Evolutionary conservation across 1,140 invertebrate species (phyloP).

Genomic region (Lepidostoma basale): DNA sequence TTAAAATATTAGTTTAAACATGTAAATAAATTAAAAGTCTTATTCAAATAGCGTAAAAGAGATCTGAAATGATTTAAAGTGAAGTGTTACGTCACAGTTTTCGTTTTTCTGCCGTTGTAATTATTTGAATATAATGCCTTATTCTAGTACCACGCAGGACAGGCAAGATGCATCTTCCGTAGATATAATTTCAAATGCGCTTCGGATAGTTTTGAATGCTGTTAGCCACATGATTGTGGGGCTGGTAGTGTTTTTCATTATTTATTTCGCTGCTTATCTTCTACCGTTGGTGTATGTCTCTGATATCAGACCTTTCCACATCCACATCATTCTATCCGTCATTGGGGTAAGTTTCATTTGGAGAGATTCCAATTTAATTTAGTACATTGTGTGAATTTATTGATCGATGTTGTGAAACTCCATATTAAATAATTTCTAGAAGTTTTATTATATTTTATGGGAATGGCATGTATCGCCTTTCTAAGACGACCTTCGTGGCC

Average conservation of each 20-base stretch:
- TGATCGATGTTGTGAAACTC: background rate
- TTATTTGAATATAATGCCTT: background rate
- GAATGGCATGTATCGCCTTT: too few relatives aligned
- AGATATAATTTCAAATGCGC: too few relatives aligned
- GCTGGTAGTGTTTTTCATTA: constrained; percentile 20
- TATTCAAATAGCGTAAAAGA: too few relatives aligned
- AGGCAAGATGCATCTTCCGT: too few relatives aligned
- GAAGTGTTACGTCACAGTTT: background rate
- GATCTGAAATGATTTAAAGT: background rate
- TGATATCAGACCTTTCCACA: constrained; percentile 1
- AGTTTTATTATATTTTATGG: too few relatives aligned
- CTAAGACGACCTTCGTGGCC: too few relatives aligned
- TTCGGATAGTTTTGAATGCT: background rate
- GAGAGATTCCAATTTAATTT: background rate
- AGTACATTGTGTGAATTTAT: background rate
- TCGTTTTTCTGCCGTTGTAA: background rate
- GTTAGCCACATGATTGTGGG: constrained; percentile 27
- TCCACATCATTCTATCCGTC: constrained; percentile 36
- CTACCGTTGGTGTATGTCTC: background rate
- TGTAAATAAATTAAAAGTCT: too few relatives aligned
- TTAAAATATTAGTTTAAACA: too few relatives aligned
- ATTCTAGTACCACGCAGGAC: background rate
- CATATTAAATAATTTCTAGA: background rate
- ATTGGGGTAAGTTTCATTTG: constrained; percentile 27
- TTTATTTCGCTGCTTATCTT: background rate